Base-by-base conservation (phyloP, 1,140 invertebrate genomes). In the Lanistes nyassanus region DNA sequence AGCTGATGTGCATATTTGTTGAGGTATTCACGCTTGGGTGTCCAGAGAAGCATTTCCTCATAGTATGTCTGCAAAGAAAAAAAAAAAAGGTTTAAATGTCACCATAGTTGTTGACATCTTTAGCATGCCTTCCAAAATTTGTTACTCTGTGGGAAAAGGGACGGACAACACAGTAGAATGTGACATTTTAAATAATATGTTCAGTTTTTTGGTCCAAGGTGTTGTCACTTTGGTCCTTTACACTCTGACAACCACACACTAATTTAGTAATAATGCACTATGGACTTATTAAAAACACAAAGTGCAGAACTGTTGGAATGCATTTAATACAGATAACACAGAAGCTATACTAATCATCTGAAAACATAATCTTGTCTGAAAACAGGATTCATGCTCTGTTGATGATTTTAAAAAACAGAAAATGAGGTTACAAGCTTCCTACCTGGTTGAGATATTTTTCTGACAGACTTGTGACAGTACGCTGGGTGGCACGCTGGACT, bases 1-100 rank as follows among this genome's bases (percentile, higher is more conserved):
- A 95, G 91, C 87, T 93, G 93, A 80, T 91, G 91, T 51, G 93
- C 93, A 88, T 95, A 94, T 80, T 95, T 94, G 79, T 94, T 94
- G 82, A 95, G 94, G 79, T 94, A 90, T 82, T 92, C 91, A 76
- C 93, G 92, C 79, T 93, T 91, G 51, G 93, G 93, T 76, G 93
- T 92, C 83, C 92, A 91, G 71, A 93, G 91, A 83, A 92, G 91
- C 87, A 94, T 87, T 87, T 94, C 94, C 83, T 94, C 92, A 91
- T 93, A 92, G 84, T 94, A 93, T 88, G 90, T 91, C 94, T 95
- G 86, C 47, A 91, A 77, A 42, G 13, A 21, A 36, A 67, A 58
- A n/a, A 37, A 13, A 36, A 26, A 31, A 60, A n/a, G 0, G 21
- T 34, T 3, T 26, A n/a, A 3, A 60, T 55, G 53, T n/a, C 53